A percentile compares a stretch with the other conserved stretches of the same genome.
These are phyloP conservation scores for Rhinoraja longicauda DNA, from an alignment of 2,797 vertebrate genomes.

Conservation along the genomic window DNA sequence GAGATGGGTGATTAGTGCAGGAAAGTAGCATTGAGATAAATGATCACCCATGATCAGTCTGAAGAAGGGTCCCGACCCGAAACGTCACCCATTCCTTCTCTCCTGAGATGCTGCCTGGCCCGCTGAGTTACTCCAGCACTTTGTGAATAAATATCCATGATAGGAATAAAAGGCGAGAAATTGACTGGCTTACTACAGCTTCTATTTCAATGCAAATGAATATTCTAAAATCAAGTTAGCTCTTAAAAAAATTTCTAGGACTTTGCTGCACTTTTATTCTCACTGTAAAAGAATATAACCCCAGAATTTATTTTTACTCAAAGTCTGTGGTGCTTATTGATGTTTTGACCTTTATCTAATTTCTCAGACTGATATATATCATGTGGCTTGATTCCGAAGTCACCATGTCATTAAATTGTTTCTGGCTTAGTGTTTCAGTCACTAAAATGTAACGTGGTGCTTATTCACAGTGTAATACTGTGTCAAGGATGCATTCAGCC, in stretches of 20 bases:
- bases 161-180: too few relatives aligned
- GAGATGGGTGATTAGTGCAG: too few relatives aligned
- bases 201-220: too few relatives aligned
- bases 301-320: neutral
- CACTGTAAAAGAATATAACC: neutral
- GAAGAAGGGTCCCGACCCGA: too few relatives aligned
- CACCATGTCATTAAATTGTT: neutral
- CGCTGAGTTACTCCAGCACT: too few relatives aligned
- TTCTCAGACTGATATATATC: neutral
- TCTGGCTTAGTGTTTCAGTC: neutral
- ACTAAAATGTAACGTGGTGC: neutral
- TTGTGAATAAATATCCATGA: too few relatives aligned
- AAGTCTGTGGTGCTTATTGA: neutral
- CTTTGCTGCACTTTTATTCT: neutral
- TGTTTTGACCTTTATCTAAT: neutral
- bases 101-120: too few relatives aligned
- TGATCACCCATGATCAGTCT: too few relatives aligned
- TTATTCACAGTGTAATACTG: neutral
- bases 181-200: too few relatives aligned
- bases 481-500: neutral
- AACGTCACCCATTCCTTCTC: too few relatives aligned
- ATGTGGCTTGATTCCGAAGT: neutral
- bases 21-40: too few relatives aligned
- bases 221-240: neutral
- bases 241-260: neutral